Conservation (phyloP, 1,140 invertebrate genomes). For the Cyclina sinensis region DNA sequence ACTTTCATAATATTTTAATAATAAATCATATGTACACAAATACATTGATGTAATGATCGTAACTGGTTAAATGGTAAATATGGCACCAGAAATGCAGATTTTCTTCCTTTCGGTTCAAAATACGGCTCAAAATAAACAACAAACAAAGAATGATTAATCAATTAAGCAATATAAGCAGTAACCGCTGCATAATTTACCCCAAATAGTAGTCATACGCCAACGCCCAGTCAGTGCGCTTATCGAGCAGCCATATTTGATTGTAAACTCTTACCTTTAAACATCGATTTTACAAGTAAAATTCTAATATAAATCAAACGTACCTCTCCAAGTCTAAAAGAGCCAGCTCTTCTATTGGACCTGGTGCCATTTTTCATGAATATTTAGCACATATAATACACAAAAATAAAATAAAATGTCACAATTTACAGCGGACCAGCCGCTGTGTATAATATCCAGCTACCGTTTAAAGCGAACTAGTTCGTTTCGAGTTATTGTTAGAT, state of each 20-base stretch:
- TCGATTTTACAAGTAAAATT: not conserved
- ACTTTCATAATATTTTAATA: too few relatives aligned
- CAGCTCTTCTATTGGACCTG: conserved; percentile 82
- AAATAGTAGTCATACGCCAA: conserved; percentile 2
- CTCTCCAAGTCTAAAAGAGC: conserved; percentile 82
- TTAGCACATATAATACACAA: conserved; percentile 59
- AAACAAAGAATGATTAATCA: too few relatives aligned
- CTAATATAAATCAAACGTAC: conserved; percentile 70
- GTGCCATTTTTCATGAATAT: conserved; percentile 75
- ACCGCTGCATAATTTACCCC: not conserved
- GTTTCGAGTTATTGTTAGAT: not conserved
- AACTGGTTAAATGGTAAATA: too few relatives aligned
- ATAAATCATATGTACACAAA: too few relatives aligned
- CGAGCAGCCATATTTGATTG: conserved; percentile 24
- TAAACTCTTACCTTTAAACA: not conserved
- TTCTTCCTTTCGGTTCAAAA: too few relatives aligned
- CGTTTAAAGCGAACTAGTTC: conserved; percentile 29
- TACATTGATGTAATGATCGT: too few relatives aligned
- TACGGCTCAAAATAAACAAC: too few relatives aligned
- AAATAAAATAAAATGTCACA: conserved; percentile 49
- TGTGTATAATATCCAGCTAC: conserved; percentile 58
- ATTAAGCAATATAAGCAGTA: not conserved
- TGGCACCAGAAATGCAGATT: too few relatives aligned
- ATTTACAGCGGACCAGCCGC: conserved; percentile 71
- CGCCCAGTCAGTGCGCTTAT: not conserved